Base-by-base conservation (phyloP, 1,140 invertebrate genomes). In the Magallana gigas region DNA sequence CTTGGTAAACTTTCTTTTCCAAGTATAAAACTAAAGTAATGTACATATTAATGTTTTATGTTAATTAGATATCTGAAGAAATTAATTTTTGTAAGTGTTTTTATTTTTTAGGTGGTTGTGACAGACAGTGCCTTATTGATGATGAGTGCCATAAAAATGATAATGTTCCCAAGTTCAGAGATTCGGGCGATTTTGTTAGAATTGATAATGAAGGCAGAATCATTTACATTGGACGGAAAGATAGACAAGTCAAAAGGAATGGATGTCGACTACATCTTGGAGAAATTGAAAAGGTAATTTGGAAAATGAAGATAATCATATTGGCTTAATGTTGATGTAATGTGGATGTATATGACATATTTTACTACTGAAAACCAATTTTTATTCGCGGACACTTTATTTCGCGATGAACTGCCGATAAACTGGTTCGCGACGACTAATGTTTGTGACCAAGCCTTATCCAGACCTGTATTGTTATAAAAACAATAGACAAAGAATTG, bases 181-280 rank as follows among this genome's bases (percentile, higher is more conserved):
- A 95, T 88, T 97, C 97, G 86, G 97, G 97, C 76, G 97, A 97
- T 93, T 87, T 96, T 83, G 97, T 94, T 18, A 88, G 90, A 83
- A 71, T 93, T 14, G 81, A 88, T 18, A 90, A 94, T 57, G 92
- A 94, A 85, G 95, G 95, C 8, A 94, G 93, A 81, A 94, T 97
- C n/a, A 96, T 96, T 91, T 97, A 96, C 90, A 94, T 96, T 90
- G 96, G 96, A 12, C 95, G 97, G 84, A 95, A 93, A 89, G 96
- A 97, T 95, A 95, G 96, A 88, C 93, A 96, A 62, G 95, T 97
- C n/a, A 98, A 98, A 95, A 94, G 97, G 93, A 96, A 96, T 94
- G 97, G 97, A 2, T 95, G 96, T 89, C 96, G 96, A 94, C 91
- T 97, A 23, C 96, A 96, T 92, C 93, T 97, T 57, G 91, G 94